Evolutionary conservation across 2,888 invertebrate genomes (phyloP), one percentile per base, ranked within the genome.

Genomic region (Kuschelorhynchus macadamiae): DNA sequence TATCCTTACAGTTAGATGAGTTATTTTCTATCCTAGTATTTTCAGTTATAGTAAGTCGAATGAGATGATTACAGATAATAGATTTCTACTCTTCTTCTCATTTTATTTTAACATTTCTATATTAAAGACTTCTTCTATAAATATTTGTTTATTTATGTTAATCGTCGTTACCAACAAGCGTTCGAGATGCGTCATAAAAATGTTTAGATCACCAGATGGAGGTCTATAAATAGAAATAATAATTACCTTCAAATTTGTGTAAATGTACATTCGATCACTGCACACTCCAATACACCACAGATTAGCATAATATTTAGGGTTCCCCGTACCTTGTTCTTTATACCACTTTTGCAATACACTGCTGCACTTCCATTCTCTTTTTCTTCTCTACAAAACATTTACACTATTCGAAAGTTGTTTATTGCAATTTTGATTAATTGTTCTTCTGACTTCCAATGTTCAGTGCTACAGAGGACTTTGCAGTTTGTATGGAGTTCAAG

Each of bases 171-270:
- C 3, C 16, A 59, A 46, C 11, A 59, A n/a, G 9, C 32, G 46
- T 18, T 59, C 46, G n/a, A 46, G 8, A 1, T 20, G 11, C 0
- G 12, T 21, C 14, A 59, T n/a, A 46, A 59, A 59, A 7, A 36
- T 7, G 12, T 18, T 50, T 12, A 60, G 1, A 46, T 60, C 60
- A 2, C 49, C 39, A 1, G 20, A 5, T 4, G 36, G 50, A 1
- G 49, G 41, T 30, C 49, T 21, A 17, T 59, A 59, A 50, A 70
- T 30, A 17, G 33, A 41, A 39, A 62, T 57, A 52, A 62, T 52
- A 21, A 36, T 44, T 7, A 18, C 7, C 33, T 17, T 44, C 9
- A 12, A n/a, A n/a, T 18, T 57, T 18, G 5, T n/a, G n/a, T 32
- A 25, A 57, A 11, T 8, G 5, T 3, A 21, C 62, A 62, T 44